phyloP scores from a whole-genome alignment of 2,888 invertebrate species.

The Phortica okadai region DNA sequence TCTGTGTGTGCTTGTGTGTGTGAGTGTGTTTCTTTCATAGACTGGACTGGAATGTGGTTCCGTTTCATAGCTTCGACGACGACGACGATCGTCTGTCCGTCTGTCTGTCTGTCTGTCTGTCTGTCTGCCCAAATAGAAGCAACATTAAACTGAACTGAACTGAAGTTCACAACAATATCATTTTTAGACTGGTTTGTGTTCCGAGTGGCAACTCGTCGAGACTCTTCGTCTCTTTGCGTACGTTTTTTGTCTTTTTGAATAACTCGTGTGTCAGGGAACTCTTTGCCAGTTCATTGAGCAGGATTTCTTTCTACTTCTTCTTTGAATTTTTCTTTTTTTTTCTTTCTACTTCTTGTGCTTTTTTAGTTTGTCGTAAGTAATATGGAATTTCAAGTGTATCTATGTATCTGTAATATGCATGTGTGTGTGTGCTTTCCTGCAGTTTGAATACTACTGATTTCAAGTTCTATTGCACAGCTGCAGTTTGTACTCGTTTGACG shows the following conservation, averaged over 20 bases:
- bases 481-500: constrained; percentile 9
- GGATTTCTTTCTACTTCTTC: not conserved
- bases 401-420: not conserved
- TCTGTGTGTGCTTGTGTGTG: constrained; percentile 36
- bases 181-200: constrained; percentile 18
- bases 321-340: not conserved
- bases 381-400: not conserved
- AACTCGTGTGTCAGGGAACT: constrained; percentile 13
- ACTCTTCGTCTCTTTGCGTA: constrained; percentile 13
- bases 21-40: constrained; percentile 40
- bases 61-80: constrained; percentile 44
- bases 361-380: constrained; percentile 18
- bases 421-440: not conserved
- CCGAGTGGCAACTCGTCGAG: constrained; percentile 1
- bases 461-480: constrained; percentile 26
- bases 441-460: not conserved
- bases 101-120: constrained; percentile 28
- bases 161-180: not conserved
- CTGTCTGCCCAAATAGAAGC: constrained; percentile 49
- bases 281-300: constrained; percentile 24
- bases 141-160: constrained; percentile 43
- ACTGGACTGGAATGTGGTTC: constrained; percentile 59
- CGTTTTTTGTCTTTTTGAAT: not conserved
- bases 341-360: not conserved
- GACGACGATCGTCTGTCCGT: constrained; percentile 16